Percentiles rank a stretch among this genome's conserved stretches.
These are phyloP conservation scores for Perizoma flavofasciatum DNA, from an alignment of 2,888 invertebrate genomes.

Conservation along the genomic window DNA sequence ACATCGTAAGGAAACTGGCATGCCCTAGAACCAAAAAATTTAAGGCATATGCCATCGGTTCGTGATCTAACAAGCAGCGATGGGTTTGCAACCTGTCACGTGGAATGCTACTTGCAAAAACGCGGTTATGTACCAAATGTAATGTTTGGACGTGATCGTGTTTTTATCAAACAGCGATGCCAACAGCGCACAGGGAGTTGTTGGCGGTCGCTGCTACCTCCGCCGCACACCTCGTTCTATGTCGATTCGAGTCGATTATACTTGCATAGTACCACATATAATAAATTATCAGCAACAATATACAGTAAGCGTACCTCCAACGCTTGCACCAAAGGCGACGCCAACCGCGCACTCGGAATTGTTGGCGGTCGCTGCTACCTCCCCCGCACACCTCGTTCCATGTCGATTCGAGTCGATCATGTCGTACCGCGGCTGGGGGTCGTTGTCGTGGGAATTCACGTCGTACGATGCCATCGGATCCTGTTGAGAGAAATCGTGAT, in stretches of 20 bases:
- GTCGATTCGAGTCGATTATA: conserved; percentile 97
- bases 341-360: conserved; percentile 98
- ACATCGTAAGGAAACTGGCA: too few relatives aligned
- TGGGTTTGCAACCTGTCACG: too few relatives aligned
- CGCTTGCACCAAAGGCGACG: conserved; percentile 96
- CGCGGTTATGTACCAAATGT: too few relatives aligned
- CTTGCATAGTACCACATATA: too few relatives aligned
- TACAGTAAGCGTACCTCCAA: conserved; percentile 87
- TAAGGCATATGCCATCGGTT: too few relatives aligned
- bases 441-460: conserved; percentile 97
- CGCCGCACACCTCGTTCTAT: conserved; percentile 97
- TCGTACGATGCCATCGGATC: conserved; percentile 98
- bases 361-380: conserved; percentile 98
- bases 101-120: too few relatives aligned
- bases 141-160: too few relatives aligned
- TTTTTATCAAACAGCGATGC: conserved; percentile 86
- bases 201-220: conserved; percentile 99
- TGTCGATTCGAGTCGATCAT: conserved; percentile 98
- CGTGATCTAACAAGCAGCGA: too few relatives aligned
- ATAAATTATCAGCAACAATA: too few relatives aligned
- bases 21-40: too few relatives aligned
- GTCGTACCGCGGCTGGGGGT: conserved; percentile 99
- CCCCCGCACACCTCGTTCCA: conserved; percentile 97
- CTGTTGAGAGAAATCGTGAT: conserved; percentile 72
- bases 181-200: conserved; percentile 97